phyloP scores from a whole-genome alignment of 2,888 invertebrate genomes.

The Nephrotoma flavescens region DNA sequence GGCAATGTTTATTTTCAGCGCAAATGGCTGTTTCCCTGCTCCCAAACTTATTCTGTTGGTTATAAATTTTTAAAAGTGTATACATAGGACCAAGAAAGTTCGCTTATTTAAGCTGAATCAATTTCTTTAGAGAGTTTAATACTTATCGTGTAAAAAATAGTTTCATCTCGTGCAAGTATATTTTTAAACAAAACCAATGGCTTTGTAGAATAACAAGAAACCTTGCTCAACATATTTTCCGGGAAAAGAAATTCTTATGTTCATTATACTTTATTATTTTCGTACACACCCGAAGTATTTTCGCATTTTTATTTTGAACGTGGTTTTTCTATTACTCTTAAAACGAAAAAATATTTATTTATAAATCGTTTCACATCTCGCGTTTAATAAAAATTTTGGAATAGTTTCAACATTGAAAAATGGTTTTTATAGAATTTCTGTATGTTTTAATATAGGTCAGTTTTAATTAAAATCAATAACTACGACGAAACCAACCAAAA shows the following conservation, averaged over 20 bases:
- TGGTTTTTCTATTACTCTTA: background rate
- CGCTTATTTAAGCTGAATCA: too few relatives aligned
- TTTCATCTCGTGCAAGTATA: background rate
- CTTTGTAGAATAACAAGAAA: background rate
- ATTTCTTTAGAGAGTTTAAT: background rate
- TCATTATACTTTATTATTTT: background rate
- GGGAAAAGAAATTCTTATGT: background rate
- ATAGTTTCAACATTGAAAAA: background rate
- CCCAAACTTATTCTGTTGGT: too few relatives aligned
- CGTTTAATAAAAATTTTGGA: background rate
- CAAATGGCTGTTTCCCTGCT: too few relatives aligned
- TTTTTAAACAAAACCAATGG: background rate
- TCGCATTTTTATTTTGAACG: background rate
- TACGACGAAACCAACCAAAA: background rate
- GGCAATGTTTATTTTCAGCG: too few relatives aligned
- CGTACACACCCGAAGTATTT: background rate
- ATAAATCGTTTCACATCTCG: background rate
- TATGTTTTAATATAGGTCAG: background rate
- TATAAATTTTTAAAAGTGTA: too few relatives aligned
- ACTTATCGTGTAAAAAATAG: background rate
- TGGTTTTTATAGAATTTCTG: background rate
- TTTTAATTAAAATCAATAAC: background rate
- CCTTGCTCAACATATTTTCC: constrained; percentile 3
- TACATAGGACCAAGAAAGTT: too few relatives aligned
- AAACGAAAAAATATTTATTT: background rate